Conservation (phyloP, 2,113 vertebrate genomes). For the Tinamus guttatus region DNA sequence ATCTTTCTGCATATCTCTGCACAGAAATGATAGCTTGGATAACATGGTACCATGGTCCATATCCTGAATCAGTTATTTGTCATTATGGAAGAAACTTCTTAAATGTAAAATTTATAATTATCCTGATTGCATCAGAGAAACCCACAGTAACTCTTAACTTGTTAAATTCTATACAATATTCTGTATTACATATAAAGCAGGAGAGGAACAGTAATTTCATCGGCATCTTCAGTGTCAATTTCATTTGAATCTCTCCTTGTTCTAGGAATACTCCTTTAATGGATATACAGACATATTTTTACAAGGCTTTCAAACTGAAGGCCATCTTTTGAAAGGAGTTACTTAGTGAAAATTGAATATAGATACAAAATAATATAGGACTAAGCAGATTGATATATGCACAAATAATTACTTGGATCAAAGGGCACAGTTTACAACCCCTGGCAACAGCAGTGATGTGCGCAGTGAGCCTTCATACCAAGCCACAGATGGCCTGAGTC, state of each 20-base stretch:
- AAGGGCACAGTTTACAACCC: not conserved
- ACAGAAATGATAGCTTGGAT: not conserved
- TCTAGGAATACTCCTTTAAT: not conserved
- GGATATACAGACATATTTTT: not conserved
- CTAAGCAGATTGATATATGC: not conserved
- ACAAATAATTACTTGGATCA: not conserved
- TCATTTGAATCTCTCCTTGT: not conserved
- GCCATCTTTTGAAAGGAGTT: not conserved
- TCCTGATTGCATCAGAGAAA: not conserved
- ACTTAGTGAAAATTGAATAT: not conserved
- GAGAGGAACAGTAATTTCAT: not conserved
- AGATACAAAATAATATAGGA: accelerated
- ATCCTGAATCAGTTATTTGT: not conserved
- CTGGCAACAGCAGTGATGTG: accelerated
- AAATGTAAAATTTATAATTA: not conserved
- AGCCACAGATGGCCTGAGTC: not conserved
- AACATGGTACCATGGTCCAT: not conserved
- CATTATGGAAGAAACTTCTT: not conserved
- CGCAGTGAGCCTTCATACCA: not conserved
- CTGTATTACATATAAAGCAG: not conserved
- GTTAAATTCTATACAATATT: not conserved
- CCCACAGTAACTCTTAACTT: not conserved
- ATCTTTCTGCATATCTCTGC: not conserved
- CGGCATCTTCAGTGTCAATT: not conserved
- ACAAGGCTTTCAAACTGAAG: not conserved